Conservation (phyloP, 2,797 vertebrate species). For the Aselliscus stoliczkanus region DNA sequence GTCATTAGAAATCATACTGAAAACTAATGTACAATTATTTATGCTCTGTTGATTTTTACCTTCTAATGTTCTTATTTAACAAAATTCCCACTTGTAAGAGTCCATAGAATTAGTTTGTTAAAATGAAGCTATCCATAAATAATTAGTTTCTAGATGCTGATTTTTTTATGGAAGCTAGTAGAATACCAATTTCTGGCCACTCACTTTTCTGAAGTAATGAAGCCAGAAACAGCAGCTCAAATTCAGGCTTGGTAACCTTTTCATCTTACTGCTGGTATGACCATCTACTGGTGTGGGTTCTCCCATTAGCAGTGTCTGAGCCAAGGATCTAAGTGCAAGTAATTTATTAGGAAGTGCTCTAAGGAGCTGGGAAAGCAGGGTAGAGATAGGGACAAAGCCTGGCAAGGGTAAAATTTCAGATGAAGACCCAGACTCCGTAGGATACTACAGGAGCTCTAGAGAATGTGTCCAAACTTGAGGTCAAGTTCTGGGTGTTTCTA, state of each 20-base stretch:
- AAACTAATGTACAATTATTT: background rate
- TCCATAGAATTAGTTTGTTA: background rate
- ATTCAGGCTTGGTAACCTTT: background rate
- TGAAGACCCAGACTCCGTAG: background rate
- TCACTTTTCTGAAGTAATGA: background rate
- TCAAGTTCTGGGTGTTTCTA: no score
- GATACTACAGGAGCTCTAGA: background rate
- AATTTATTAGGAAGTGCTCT: background rate
- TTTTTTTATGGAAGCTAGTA: background rate
- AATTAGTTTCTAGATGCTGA: background rate
- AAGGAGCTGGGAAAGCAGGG: background rate
- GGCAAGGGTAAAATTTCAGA: background rate
- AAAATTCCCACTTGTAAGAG: background rate
- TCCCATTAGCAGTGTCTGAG: background rate
- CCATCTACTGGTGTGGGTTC: background rate
- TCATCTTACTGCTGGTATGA: background rate
- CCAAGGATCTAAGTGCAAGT: no score
- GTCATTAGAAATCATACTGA: background rate
- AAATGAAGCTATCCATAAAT: background rate
- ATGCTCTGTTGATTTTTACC: background rate
- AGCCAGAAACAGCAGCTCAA: no score
- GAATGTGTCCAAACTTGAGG: background rate
- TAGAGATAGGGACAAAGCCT: background rate
- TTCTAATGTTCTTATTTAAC: background rate
- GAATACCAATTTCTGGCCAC: background rate